Evolutionary conservation across 2,888 invertebrate species (phyloP), one percentile per base, ranked within the genome.

Genomic region (Tribolium freemani): DNA sequence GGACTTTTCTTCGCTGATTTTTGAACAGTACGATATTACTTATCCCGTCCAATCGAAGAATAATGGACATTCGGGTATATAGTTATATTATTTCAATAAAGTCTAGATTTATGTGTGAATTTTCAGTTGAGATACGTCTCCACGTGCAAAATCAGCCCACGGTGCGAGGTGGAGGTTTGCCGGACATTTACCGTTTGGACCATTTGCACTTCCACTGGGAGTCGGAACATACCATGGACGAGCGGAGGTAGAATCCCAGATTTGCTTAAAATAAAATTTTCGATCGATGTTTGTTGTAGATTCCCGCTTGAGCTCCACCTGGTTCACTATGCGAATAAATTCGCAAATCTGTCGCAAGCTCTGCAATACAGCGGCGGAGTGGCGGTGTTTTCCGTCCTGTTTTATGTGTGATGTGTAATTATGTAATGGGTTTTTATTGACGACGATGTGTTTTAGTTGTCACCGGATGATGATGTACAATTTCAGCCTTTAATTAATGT

Each of bases 151-250:
- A 75, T 8, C 75, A 73, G 13, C 83, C 85, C 3, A 78, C 73
- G 16, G 76, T 89, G 5, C 81, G 80, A 58, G 93, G 93, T 0
- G 93, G 93, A 0, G 90, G 90, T 2, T 83, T 93, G 53, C 84
- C 87, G 48, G 87, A 88, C 30, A 81, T 84, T 1, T 94, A 91
- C 82, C 82, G 89, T 1, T 87, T 95, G 60, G 92, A 93, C 69
- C 93, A 95, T 84, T 87, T 95, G 58, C 95, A 95, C 83, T 93
- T 95, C 85, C 95, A 96, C 83, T 95, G 95, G 94, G 90, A 91
- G 57, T 94, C 95, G 0, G 96, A 96, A 83, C 96, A 96, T 83
- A 91, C 91, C 0, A 86, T 96, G 10, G 90, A 94, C 73, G 90
- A 90, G 13, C 45, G 10, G n/a, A 44, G 66, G 51, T 61, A 53